Conservation (phyloP, 2,888 invertebrate species). For the Nipponacmea schrenckii region DNA sequence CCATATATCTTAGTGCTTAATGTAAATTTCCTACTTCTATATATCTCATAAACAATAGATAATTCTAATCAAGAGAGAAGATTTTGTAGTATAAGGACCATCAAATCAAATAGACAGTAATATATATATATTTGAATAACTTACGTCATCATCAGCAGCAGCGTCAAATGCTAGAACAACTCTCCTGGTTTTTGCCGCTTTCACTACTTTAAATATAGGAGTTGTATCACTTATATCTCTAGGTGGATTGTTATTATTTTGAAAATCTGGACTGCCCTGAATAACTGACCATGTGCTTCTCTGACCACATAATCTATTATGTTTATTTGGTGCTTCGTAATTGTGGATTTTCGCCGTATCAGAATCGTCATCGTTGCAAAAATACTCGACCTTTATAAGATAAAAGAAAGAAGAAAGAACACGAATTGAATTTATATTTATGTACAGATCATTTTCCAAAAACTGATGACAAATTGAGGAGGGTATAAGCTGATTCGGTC, state of each 20-base stretch:
- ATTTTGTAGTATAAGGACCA: no score
- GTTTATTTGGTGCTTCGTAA: constrained; percentile 75
- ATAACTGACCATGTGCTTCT: constrained; percentile 74
- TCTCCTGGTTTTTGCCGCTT: constrained; percentile 28
- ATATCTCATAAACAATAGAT: no score
- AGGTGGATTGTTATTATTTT: constrained; percentile 22
- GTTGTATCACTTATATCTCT: constrained; percentile 22
- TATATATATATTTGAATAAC: no score
- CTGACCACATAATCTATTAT: constrained; percentile 75
- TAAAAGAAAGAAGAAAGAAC: neutral
- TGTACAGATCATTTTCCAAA: no score
- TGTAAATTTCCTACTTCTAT: no score
- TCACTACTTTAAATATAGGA: constrained; percentile 45
- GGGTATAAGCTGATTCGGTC: no score
- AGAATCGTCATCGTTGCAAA: constrained; percentile 72
- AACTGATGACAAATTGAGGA: no score
- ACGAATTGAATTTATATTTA: neutral
- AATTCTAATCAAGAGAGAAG: no score
- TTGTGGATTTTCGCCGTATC: constrained; percentile 69
- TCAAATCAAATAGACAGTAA: no score
- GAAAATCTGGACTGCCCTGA: constrained; percentile 57
- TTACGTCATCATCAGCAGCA: no score
- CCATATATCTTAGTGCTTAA: no score
- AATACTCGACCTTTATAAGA: constrained; percentile 70
- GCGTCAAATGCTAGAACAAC: constrained; percentile 44